phyloP scores from a whole-genome alignment of 2,797 vertebrate genomes.

The Mycteria americana region DNA sequence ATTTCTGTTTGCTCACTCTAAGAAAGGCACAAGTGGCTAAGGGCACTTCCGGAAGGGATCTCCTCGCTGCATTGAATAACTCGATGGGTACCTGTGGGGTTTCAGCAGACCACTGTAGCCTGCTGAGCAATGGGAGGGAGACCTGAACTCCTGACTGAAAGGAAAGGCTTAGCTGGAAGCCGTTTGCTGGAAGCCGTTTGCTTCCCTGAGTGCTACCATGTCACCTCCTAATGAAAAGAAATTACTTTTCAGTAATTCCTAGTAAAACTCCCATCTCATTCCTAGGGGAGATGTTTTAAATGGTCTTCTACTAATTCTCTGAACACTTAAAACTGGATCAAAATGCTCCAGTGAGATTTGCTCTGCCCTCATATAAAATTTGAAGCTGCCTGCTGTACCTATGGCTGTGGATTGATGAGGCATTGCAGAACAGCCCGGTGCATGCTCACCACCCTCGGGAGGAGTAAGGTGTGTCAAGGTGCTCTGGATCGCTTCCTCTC shows the following conservation, averaged over 20 bases:
- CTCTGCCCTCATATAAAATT: background rate
- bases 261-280: background rate
- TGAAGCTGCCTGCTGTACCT: background rate
- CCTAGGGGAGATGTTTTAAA: background rate
- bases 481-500: background rate
- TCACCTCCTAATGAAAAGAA: background rate
- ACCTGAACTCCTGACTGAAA: background rate
- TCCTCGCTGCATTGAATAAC: background rate
- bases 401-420: background rate
- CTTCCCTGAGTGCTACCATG: background rate
- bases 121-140: background rate
- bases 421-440: background rate
- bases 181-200: background rate
- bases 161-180: background rate
- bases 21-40: background rate
- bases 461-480: background rate
- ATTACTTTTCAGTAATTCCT: background rate
- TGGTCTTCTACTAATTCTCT: background rate
- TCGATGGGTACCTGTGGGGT: background rate
- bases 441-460: rapidly evolving
- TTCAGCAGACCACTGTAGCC: background rate
- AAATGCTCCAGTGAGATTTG: background rate
- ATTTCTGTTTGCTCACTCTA: background rate
- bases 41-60: background rate
- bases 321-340: background rate